These are phyloP conservation scores for Azemiops feae DNA, from an alignment of 2,113 vertebrate species.

Conservation along the genomic window DNA sequence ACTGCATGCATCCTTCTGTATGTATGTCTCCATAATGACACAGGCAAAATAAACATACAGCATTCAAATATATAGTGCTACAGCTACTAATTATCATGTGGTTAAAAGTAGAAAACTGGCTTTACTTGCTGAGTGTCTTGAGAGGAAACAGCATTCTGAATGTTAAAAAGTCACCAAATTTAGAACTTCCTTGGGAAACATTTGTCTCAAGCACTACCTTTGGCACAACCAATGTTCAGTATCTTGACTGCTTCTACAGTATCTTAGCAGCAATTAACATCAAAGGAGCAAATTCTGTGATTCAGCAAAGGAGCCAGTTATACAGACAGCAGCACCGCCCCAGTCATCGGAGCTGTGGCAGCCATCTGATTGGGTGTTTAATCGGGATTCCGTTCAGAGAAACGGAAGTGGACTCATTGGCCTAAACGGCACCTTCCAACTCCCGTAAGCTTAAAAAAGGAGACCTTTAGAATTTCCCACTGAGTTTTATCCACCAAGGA, in stretches of 20 bases:
- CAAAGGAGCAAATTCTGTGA: background rate
- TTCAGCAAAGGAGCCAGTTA: background rate
- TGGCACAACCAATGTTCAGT: background rate
- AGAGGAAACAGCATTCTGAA: background rate
- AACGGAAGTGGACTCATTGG: background rate
- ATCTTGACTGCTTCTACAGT: background rate
- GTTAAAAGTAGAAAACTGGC: background rate
- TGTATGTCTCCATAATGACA: background rate
- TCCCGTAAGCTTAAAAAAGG: background rate
- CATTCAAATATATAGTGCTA: background rate
- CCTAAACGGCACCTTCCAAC: background rate
- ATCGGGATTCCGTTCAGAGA: background rate
- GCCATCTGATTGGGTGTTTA: background rate
- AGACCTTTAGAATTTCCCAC: background rate
- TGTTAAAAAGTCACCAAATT: background rate
- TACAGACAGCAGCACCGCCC: background rate
- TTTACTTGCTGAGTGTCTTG: background rate
- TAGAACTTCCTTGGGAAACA: background rate
- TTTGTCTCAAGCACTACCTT: background rate
- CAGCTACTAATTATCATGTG: background rate
- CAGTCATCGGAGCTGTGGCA: background rate
- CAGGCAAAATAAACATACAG: background rate
- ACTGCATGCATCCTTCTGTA: background rate
- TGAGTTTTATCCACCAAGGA: background rate
- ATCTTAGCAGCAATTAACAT: background rate